Conservation (phyloP, 2,888 invertebrate genomes). For the Brenthis ino region DNA sequence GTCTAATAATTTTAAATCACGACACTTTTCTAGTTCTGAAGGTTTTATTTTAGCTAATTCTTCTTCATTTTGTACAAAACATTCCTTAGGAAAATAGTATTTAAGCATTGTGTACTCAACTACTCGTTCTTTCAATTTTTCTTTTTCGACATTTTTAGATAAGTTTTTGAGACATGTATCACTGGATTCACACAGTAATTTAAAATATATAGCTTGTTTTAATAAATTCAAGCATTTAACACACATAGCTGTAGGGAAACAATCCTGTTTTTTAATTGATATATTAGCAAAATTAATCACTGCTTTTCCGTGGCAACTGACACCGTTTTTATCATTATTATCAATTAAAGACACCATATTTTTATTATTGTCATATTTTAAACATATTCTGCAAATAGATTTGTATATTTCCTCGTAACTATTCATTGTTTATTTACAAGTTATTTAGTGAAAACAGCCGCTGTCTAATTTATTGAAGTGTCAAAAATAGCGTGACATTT, state of each 20-base stretch:
- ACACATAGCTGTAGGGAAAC: slow-evolving; percentile 63
- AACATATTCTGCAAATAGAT: slow-evolving; percentile 65
- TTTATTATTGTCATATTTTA: slow-evolving; percentile 49
- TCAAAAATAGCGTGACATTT: slow-evolving; percentile 10
- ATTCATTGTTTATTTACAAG: slow-evolving; percentile 30
- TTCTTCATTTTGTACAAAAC: not conserved
- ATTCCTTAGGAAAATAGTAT: slow-evolving; percentile 28
- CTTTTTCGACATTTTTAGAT: slow-evolving; percentile 17
- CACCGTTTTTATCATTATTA: slow-evolving; percentile 49
- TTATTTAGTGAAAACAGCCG: slow-evolving; percentile 6
- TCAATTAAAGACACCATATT: slow-evolving; percentile 61
- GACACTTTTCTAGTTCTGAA: not conserved
- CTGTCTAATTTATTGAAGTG: not conserved
- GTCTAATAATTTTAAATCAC: not conserved
- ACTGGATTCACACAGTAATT: slow-evolving; percentile 62
- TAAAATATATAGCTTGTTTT: slow-evolving; percentile 64
- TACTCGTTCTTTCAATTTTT: slow-evolving; percentile 25
- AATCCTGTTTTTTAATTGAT: slow-evolving; percentile 52
- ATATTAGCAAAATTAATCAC: slow-evolving; percentile 57
- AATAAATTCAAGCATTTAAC: slow-evolving; percentile 57
- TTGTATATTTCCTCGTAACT: slow-evolving; percentile 55
- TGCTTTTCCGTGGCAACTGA: slow-evolving; percentile 61
- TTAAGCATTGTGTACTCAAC: slow-evolving; percentile 34
- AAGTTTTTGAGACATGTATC: slow-evolving; percentile 46
- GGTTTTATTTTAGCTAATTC: not conserved